A percentile compares a stretch with the other conserved stretches of the same genome.
Conservation (phyloP, 2,113 vertebrate genomes). For the Siniperca chuatsi region DNA sequence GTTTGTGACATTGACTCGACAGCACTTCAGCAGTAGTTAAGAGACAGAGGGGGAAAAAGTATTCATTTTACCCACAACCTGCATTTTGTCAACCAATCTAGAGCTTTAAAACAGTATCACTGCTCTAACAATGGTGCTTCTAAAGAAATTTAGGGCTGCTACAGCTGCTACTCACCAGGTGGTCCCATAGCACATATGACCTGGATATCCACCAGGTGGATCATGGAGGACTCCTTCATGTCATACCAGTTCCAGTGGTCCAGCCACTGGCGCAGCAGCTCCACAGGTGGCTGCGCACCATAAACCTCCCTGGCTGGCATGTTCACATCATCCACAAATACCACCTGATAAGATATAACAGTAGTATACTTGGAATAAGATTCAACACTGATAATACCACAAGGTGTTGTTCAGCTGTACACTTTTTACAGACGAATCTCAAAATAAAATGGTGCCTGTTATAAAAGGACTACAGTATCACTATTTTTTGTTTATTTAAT, state of each 20-base stretch:
- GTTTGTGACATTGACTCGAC: constrained; percentile 28
- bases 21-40: constrained; percentile 16
- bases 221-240: constrained; percentile 89
- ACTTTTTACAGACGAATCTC: background rate
- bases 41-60: background rate
- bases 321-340: constrained; percentile 96
- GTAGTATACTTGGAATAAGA: background rate
- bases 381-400: background rate
- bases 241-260: constrained; percentile 97
- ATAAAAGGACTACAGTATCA: background rate
- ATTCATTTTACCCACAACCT: background rate
- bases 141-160: background rate
- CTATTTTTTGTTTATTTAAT: too few species aligned
- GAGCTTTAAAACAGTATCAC: background rate
- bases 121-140: background rate
- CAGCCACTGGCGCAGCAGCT: constrained; percentile 93
- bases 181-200: constrained; percentile 94
- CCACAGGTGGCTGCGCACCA: constrained; percentile 93
- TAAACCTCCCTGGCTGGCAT: constrained; percentile 94
- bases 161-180: constrained; percentile 83
- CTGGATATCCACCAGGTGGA: constrained; percentile 90
- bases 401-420: background rate
- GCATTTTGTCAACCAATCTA: background rate
- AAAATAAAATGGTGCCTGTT: background rate
- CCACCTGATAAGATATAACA: constrained; percentile 80